phyloP scores from a whole-genome alignment of 2,797 vertebrate species.

The Rousettus madagascariensis region DNA sequence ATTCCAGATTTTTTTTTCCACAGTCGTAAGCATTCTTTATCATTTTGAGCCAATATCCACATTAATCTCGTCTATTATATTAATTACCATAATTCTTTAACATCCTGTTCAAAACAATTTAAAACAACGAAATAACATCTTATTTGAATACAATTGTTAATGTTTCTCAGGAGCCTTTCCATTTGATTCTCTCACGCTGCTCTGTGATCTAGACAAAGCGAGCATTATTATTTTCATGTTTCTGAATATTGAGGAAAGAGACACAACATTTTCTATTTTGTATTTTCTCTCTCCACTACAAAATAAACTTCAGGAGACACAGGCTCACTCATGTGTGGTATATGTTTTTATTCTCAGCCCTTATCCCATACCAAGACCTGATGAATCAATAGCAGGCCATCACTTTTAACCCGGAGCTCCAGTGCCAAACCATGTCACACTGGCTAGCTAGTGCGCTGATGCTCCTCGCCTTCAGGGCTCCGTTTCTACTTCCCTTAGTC shows the following conservation, averaged over 20 bases:
- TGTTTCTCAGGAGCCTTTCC: neutral
- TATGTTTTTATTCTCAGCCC: neutral
- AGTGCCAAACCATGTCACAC: fast-evolving
- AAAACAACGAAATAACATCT: neutral
- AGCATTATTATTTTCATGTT: slow-evolving; percentile 5
- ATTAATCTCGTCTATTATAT: slow-evolving; percentile 26
- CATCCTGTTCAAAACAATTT: slow-evolving; percentile 12
- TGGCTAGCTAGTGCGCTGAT: fast-evolving
- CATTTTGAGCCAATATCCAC: neutral
- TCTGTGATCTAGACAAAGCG: neutral
- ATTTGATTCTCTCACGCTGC: neutral
- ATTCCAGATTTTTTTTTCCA: neutral
- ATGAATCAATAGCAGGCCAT: neutral
- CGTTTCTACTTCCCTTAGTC: neutral
- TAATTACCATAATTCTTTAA: slow-evolving; percentile 19
- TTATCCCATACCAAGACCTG: neutral
- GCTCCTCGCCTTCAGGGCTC: neutral
- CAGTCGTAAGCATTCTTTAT: neutral
- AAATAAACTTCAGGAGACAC: neutral
- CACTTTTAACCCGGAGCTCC: neutral
- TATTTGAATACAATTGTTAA: neutral
- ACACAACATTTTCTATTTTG: neutral
- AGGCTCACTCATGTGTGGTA: neutral
- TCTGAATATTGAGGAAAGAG: neutral
- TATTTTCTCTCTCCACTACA: neutral